A percentile compares a stretch with the other conserved stretches of the same genome.
Evolutionary conservation across 1,140 invertebrate species (phyloP).

Genomic region (Palaemon carinicauda): DNA sequence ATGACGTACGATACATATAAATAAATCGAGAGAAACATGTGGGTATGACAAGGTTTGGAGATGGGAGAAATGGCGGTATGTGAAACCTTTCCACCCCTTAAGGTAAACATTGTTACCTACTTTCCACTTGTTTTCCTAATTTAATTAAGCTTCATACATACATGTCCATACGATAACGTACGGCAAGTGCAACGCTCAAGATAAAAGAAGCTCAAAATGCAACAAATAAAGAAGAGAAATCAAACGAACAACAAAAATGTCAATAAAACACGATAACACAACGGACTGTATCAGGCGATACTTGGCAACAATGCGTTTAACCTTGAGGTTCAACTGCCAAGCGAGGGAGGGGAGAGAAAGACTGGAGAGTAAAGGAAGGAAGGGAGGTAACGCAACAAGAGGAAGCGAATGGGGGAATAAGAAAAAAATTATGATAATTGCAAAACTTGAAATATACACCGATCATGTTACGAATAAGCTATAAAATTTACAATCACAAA

Average conservation of each 20-base stretch:
- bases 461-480: neutral
- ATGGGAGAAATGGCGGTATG: constrained; percentile 7
- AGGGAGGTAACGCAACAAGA: neutral
- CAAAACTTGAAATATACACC: neutral
- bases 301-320: constrained; percentile 42
- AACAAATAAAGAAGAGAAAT: neutral
- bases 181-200: no score
- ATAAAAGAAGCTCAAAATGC: neutral
- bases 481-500: neutral
- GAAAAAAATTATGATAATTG: constrained; percentile 33
- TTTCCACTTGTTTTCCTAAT: no score
- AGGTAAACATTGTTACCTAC: constrained; percentile 28
- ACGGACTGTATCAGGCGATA: neutral
- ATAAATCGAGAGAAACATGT: constrained; percentile 37
- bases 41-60: constrained; percentile 28
- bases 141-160: no score
- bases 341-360: constrained; percentile 20
- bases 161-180: no score
- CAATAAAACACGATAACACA: constrained; percentile 6
- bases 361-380: neutral
- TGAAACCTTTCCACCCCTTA: constrained; percentile 4
- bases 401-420: constrained; percentile 50
- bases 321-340: constrained; percentile 54
- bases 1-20: constrained; percentile 37
- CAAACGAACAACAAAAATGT: neutral